phyloP scores from a whole-genome alignment of 1,140 invertebrate genomes.

The Leptinotarsa lineolata region DNA sequence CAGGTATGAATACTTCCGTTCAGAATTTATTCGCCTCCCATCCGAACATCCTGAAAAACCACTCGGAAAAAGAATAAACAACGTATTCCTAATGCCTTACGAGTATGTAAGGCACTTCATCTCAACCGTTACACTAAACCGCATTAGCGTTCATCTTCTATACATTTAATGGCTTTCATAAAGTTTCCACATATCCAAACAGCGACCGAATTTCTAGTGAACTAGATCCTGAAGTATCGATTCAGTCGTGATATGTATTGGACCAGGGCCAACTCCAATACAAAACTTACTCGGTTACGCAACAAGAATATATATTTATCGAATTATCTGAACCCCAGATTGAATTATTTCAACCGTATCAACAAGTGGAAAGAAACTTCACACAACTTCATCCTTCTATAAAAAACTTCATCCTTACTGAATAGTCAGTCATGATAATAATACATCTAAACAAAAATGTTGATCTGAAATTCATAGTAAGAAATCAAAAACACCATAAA shows the following conservation, averaged over 20 bases:
- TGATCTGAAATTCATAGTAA: no score
- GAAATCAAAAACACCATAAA: no score
- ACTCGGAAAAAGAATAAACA: not conserved
- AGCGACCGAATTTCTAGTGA: slow-evolving; percentile 30
- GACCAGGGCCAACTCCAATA: slow-evolving; percentile 37
- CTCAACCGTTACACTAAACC: not conserved
- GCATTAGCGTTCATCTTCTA: slow-evolving; percentile 18
- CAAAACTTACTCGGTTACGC: slow-evolving; percentile 35
- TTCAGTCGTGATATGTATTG: slow-evolving; percentile 40
- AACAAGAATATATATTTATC: slow-evolving; percentile 5
- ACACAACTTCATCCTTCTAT: no score
- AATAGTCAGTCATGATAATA: no score
- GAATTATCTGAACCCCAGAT: no score
- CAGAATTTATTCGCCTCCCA: no score
- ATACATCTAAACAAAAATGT: no score
- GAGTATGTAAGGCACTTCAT: not conserved
- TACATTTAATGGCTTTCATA: slow-evolving; percentile 29
- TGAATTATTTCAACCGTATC: no score
- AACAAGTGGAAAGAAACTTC: no score
- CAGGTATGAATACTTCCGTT: no score
- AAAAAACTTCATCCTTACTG: no score
- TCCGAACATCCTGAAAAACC: no score
- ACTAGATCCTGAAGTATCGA: slow-evolving; percentile 37
- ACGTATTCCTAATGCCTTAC: not conserved
- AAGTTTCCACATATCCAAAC: slow-evolving; percentile 18